Base-by-base conservation (phyloP, 2,797 vertebrate species). In the Rhodeus uyekii region DNA sequence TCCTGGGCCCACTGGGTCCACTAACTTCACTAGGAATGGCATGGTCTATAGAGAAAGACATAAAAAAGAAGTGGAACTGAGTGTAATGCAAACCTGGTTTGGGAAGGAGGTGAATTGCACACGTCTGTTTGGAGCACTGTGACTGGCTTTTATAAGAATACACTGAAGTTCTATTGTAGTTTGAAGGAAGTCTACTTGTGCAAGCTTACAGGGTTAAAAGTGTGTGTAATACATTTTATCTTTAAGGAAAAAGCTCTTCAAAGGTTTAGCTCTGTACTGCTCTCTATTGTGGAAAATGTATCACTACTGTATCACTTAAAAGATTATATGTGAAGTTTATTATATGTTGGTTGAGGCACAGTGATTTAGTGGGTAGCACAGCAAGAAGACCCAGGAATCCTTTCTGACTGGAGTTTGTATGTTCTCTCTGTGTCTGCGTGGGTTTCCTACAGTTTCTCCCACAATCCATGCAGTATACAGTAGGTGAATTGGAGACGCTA, bases 241-340 rank as follows among this genome's bases (percentile, higher is more conserved):
- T 65, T 78, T 61, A 36, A 79, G 32, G 67, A 42, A 65, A 22
- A 10, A 53, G 27, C 53, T 71, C 34, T 72, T 64, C 34, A 34
- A 78, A 19, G 32, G 8, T 64, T 80, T 76, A 24, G 38, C 36
- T 75, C 38, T 48, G 10, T 38, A 53, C 39, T 27, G 16, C 60
- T 80, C 67, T 83, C 68, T 78, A 77, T n/a, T 67, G 81, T 65
- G 85, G 68, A 85, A 87, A 86, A 85, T 79, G 64, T 29, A 76
- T 50, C 79, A 82, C 68, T 82, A 22, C 83, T 76, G 73, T 67
- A 77, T 44, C 69, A 81, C 34, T 82, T 61, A 82, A 60, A 76
- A 86, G 81, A 32, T 5, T 27, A 24, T 48, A 55, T 55, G 53
- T 55, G 53, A 55, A 10, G 4, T n/a, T n/a, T n/a, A n/a, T n/a